Evolutionary conservation across 2,113 vertebrate genomes (phyloP).

Genomic region (Nibea coibor): DNA sequence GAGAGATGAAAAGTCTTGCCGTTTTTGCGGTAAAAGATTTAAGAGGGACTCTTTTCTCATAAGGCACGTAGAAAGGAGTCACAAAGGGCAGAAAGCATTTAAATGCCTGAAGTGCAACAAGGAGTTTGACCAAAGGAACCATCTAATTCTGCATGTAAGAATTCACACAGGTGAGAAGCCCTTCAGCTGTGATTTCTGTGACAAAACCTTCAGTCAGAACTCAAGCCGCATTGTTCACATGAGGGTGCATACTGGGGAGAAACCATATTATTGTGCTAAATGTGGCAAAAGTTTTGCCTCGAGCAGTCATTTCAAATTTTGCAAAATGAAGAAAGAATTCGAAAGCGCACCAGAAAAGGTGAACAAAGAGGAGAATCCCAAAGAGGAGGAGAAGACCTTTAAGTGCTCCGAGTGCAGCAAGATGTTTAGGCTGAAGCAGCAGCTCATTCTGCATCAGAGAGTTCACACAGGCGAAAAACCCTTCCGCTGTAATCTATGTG

Average conservation of each 20-base stretch:
- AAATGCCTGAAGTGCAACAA: constrained; percentile 20
- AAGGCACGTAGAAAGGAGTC: constrained; percentile 21
- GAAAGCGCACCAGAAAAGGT: not conserved
- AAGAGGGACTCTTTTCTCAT: constrained; percentile 10
- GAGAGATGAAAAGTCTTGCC: constrained; percentile 20
- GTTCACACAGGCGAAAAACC: constrained; percentile 34
- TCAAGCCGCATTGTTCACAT: not conserved
- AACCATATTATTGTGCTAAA: constrained; percentile 33
- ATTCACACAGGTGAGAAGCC: constrained; percentile 2
- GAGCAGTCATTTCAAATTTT: constrained; percentile 19
- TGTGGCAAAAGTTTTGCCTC: constrained; percentile 35
- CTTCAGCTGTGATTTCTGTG: too few species aligned
- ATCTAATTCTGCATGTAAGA: constrained; percentile 1
- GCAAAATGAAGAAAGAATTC: not conserved
- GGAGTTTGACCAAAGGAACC: not conserved
- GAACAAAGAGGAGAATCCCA: not conserved
- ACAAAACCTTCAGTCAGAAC: too few species aligned
- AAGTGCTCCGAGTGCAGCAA: constrained; percentile 25
- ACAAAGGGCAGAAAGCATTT: constrained; percentile 27
- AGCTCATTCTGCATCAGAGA: not conserved
- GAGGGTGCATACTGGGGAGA: constrained; percentile 19
- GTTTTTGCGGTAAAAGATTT: constrained; percentile 17
- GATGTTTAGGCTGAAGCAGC: not conserved
- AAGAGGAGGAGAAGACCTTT: constrained; percentile 1
- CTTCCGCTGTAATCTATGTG: constrained; percentile 27